Evolutionary conservation across 2,797 vertebrate species (phyloP), one percentile per base, ranked within the genome.

Genomic region (Todus mexicanus): DNA sequence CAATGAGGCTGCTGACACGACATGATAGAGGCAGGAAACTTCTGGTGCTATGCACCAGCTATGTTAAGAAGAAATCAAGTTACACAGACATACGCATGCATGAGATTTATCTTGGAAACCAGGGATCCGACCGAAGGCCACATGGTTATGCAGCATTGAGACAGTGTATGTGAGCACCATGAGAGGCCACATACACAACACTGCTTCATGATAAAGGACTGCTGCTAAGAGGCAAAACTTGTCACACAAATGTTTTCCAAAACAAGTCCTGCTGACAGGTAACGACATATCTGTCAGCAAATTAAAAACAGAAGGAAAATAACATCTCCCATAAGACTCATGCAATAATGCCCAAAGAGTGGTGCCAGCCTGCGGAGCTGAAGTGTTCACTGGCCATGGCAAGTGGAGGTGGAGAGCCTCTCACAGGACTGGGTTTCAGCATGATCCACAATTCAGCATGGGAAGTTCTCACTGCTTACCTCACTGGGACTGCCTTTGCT

Each of bases 101-200:
- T 20, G 33, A 71, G 25, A 75, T 65, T 75, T 74, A 20, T 16
- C 40, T 64, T 1, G 0, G 74, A 71, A 90, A 43, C 8, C 2
- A 12, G 15, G 19, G 25, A 40, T 60, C 11, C 1, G 1, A 57
- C 40, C 0, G 0, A 80, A 43, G 8, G 33, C 71, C 29, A 3
- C 1, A 15, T 12, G 29, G 8, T 54, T 66, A 31, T 25, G 25
- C 11, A 53, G 50, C 35, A 15, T 26, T 20, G 77, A 19, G 4
- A 42, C 23, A 50, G 11, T 1, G 0, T 11, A 25, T 10, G 19
- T 13, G 35, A 85, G 22, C 6, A 4, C 33, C 11, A 4, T 1
- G 3, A 13, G 8, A 75, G 53, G 22, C 23, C 3, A 2, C 5
- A 6, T 21, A 38, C 61, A 50, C 14, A 51, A 2, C 40, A 31